phyloP scores from a whole-genome alignment of 2,888 invertebrate species.

The Patella caerulea region DNA sequence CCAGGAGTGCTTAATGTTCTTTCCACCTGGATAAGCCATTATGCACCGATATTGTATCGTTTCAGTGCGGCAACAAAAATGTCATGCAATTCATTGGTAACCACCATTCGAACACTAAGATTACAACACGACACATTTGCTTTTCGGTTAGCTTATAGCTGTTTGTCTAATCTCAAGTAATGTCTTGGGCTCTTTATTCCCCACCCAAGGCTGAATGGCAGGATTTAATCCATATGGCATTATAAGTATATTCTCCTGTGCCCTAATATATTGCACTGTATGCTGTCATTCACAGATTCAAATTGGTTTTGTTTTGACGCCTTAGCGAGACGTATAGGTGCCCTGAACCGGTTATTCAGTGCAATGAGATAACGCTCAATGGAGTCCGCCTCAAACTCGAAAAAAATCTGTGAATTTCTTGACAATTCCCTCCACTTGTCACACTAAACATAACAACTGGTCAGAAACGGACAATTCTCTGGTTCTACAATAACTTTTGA shows the following conservation, averaged over 20 bases:
- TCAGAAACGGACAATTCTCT: not conserved
- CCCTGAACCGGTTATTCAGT: not conserved
- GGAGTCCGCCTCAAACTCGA: not conserved
- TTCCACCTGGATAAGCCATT: too few species aligned
- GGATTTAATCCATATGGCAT: not conserved
- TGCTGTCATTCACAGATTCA: not conserved
- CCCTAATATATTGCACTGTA: not conserved
- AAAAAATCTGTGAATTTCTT: not conserved
- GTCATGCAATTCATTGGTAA: not conserved
- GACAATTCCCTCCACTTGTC: not conserved
- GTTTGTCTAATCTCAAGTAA: not conserved
- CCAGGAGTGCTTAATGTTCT: too few species aligned
- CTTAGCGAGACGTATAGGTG: not conserved
- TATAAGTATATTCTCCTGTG: not conserved
- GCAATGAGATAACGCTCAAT: not conserved
- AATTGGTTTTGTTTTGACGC: not conserved
- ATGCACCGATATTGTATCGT: not conserved
- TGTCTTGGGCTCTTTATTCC: not conserved
- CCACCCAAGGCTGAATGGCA: not conserved
- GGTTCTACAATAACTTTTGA: not conserved
- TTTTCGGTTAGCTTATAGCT: not conserved
- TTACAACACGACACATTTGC: not conserved
- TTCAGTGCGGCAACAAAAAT: not conserved
- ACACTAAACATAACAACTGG: not conserved
- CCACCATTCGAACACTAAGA: not conserved